Conservation (phyloP, 2,113 vertebrate genomes). For the Protomyctophum bolini region DNA sequence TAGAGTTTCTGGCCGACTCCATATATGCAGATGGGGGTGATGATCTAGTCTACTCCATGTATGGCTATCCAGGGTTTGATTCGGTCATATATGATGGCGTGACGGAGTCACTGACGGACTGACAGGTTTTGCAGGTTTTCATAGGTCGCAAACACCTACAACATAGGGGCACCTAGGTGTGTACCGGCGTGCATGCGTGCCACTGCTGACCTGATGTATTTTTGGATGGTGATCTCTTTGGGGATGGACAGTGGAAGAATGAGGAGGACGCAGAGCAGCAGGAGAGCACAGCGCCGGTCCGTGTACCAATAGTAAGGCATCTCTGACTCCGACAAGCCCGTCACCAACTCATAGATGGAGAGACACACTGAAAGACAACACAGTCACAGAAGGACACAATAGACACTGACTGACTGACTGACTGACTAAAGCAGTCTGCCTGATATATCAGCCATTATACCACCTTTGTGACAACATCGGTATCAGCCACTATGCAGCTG, state of each 20-base stretch:
- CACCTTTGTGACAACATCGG: no score
- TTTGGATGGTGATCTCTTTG: constrained; percentile 80
- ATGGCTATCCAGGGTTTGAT: no score
- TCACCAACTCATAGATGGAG: constrained; percentile 79
- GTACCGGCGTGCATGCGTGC: not conserved
- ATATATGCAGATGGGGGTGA: no score
- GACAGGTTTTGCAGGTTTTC: no score
- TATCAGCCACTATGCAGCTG: no score
- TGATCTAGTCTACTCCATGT: no score
- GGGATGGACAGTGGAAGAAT: constrained; percentile 81
- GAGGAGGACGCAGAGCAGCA: constrained; percentile 74
- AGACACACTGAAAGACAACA: constrained; percentile 79
- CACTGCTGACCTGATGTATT: constrained; percentile 78
- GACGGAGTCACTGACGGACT: no score
- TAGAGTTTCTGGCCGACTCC: no score
- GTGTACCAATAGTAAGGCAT: constrained; percentile 77
- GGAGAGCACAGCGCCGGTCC: constrained; percentile 73
- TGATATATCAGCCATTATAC: no score
- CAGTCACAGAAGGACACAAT: not conserved
- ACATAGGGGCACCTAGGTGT: not conserved
- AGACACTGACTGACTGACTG: not conserved
- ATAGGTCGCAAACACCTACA: not conserved
- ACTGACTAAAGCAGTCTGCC: not conserved
- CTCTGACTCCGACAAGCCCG: constrained; percentile 52
- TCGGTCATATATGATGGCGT: no score